Evolutionary conservation across 2,888 invertebrate genomes (phyloP).

Genomic region (Drosophila longiperda): DNA sequence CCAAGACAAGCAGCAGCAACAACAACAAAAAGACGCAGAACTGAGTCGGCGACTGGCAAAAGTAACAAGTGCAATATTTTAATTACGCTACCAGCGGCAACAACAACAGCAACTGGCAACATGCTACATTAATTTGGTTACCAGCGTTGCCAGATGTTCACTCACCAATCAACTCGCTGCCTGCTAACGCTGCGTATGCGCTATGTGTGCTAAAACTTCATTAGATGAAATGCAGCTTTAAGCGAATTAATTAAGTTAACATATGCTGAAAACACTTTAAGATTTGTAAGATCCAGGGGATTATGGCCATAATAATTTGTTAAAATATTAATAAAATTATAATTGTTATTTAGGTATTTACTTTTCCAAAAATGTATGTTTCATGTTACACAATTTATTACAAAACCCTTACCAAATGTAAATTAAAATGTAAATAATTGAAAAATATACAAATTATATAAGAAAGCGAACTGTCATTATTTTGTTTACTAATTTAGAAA

Average conservation of each 20-base stretch:
- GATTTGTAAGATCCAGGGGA: background rate
- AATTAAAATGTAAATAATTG: background rate
- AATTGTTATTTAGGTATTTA: background rate
- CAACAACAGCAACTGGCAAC: slow-evolving; percentile 38
- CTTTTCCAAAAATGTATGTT: too few species aligned
- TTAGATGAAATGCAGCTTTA: background rate
- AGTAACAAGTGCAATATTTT: slow-evolving; percentile 83
- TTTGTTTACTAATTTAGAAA: background rate
- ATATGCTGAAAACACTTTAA: background rate
- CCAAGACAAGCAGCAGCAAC: slow-evolving; percentile 14
- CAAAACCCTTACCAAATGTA: background rate
- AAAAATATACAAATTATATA: rapidly evolving
- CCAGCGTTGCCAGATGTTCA: slow-evolving; percentile 65
- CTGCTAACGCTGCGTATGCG: slow-evolving; percentile 54
- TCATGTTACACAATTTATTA: background rate
- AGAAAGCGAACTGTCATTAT: background rate
- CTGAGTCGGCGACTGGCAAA: slow-evolving; percentile 42
- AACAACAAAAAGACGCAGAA: slow-evolving; percentile 30
- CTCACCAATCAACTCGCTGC: background rate
- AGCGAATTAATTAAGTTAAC: background rate
- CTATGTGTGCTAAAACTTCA: background rate
- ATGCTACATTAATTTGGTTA: slow-evolving; percentile 50
- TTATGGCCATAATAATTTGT: background rate
- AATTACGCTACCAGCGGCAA: slow-evolving; percentile 69
- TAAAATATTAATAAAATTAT: background rate